phyloP scores from a whole-genome alignment of 2,888 invertebrate genomes.

The Nyleta sp. region DNA sequence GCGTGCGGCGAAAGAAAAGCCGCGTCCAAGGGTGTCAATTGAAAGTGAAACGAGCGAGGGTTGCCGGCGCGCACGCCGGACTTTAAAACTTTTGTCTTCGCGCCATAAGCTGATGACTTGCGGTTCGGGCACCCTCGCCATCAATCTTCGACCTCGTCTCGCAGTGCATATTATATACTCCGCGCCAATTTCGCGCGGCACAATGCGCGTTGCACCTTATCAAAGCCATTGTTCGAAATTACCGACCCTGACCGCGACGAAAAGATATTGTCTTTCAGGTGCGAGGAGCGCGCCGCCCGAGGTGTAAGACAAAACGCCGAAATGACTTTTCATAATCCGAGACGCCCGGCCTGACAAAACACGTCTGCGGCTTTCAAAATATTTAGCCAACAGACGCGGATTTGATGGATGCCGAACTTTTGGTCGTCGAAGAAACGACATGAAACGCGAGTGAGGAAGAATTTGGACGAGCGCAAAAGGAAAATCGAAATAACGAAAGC shows the following conservation, averaged over 20 bases:
- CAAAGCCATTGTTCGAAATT: slow-evolving; percentile 42
- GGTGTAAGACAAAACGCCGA: slow-evolving; percentile 14
- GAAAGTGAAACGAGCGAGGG: slow-evolving; percentile 48
- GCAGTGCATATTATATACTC: slow-evolving; percentile 38
- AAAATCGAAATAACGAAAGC: background rate
- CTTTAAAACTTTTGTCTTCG: slow-evolving; percentile 71
- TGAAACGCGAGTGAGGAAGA: background rate
- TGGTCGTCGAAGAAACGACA: background rate
- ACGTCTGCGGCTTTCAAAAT: slow-evolving; percentile 28
- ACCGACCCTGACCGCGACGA: slow-evolving; percentile 14
- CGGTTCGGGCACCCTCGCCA: slow-evolving; percentile 34
- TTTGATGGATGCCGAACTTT: slow-evolving; percentile 14
- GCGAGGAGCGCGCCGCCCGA: slow-evolving; percentile 3
- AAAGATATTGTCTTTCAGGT: slow-evolving; percentile 34
- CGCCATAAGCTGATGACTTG: slow-evolving; percentile 70
- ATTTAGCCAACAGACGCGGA: slow-evolving; percentile 38
- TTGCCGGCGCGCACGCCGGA: slow-evolving; percentile 57
- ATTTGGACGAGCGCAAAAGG: background rate
- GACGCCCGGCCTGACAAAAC: background rate
- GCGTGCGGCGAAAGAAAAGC: slow-evolving; percentile 49
- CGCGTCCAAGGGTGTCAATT: slow-evolving; percentile 63
- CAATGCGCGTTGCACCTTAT: slow-evolving; percentile 36
- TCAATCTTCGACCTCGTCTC: slow-evolving; percentile 28
- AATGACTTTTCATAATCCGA: slow-evolving; percentile 15
- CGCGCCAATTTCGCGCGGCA: slow-evolving; percentile 38